These are phyloP conservation scores for Chionodraco myersi DNA, from an alignment of 2,113 vertebrate genomes.

Conservation along the genomic window DNA sequence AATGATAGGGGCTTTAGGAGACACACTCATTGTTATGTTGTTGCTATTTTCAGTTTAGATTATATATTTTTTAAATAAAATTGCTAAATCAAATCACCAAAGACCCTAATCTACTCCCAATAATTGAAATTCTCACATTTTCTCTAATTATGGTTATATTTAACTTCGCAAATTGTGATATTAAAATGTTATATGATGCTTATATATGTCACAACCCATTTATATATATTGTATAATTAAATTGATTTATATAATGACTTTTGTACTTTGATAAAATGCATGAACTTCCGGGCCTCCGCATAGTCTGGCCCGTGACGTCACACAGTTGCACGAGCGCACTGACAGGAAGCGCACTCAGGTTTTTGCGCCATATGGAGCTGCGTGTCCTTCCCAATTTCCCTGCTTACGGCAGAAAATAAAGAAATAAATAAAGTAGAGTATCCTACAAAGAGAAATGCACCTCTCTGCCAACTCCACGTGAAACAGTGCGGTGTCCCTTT, in stretches of 20 bases:
- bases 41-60: too few relatives aligned
- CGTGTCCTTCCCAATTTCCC: constrained; percentile 20
- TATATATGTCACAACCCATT: neutral
- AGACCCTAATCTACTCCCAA: neutral
- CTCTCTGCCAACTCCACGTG: constrained; percentile 48
- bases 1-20: too few relatives aligned
- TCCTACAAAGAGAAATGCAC: constrained; percentile 38
- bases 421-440: neutral
- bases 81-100: neutral
- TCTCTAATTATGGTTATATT: too few relatives aligned
- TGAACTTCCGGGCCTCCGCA: constrained; percentile 63
- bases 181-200: neutral
- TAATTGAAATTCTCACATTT: too few relatives aligned
- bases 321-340: constrained; percentile 34
- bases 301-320: constrained; percentile 70
- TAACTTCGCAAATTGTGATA: too few relatives aligned
- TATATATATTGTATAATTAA: neutral
- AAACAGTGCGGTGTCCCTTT: constrained; percentile 88
- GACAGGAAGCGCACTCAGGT: constrained; percentile 35
- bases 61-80: too few relatives aligned
- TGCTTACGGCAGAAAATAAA: neutral
- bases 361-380: constrained; percentile 59
- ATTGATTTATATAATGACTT: constrained; percentile 19
- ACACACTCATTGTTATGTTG: too few relatives aligned
- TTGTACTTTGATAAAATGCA: constrained; percentile 16